phyloP scores from a whole-genome alignment of 2,797 vertebrate genomes.

The Coracias cyanogaster region DNA sequence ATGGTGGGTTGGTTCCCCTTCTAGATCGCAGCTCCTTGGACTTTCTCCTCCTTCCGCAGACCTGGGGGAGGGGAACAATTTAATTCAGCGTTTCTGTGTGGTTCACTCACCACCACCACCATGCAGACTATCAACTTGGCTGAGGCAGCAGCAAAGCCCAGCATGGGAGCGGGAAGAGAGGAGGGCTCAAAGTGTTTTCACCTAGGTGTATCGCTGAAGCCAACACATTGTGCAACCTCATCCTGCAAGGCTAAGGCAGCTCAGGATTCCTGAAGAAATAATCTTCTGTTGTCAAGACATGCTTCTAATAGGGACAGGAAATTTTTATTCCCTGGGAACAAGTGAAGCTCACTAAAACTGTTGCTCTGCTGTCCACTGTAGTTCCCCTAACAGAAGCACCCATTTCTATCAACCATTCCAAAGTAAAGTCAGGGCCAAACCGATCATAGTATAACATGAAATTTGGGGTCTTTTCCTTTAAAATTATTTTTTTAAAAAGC shows the following conservation, averaged over 20 bases:
- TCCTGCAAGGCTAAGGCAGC: neutral
- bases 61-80: rapidly evolving
- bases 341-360: neutral
- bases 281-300: neutral
- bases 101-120: neutral
- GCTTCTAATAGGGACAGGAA: neutral
- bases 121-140: rapidly evolving
- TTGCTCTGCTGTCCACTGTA: neutral
- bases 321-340: neutral
- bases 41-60: neutral
- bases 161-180: rapidly evolving
- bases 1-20: neutral
- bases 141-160: neutral
- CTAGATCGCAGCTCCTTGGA: rapidly evolving
- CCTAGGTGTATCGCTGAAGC: neutral
- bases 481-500: neutral
- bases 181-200: neutral
- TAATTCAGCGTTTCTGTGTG: neutral
- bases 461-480: neutral
- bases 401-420: neutral
- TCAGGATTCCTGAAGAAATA: neutral
- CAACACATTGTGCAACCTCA: neutral
- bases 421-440: neutral
- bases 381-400: neutral
- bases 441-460: neutral